Percentiles rank a stretch among this genome's conserved stretches.
Conservation (phyloP, 2,888 invertebrate genomes). For the Aspidiotus destructor region DNA sequence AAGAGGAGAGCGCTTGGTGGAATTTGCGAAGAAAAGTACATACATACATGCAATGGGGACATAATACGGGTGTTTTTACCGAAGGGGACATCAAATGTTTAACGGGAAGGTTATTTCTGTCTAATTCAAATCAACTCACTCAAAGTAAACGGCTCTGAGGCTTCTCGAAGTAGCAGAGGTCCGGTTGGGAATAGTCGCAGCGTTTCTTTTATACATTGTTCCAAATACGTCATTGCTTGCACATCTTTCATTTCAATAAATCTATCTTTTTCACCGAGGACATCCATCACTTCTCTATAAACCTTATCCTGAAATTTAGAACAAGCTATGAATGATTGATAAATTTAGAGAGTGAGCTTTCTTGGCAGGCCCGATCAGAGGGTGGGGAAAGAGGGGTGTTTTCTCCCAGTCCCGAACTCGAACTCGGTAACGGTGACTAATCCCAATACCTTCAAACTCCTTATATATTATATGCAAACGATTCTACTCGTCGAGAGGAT, state of each 20-base stretch:
- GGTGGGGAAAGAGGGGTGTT: too few relatives aligned
- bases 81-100: too few relatives aligned
- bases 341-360: neutral
- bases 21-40: too few relatives aligned
- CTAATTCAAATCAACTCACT: constrained; percentile 30
- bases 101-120: too few relatives aligned
- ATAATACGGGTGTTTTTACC: too few relatives aligned
- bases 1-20: too few relatives aligned
- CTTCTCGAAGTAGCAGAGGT: constrained; percentile 36
- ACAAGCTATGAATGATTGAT: neutral
- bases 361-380: too few relatives aligned
- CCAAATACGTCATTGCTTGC: constrained; percentile 38
- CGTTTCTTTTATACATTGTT: constrained; percentile 36
- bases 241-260: constrained; percentile 44
- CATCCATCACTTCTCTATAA: constrained; percentile 35
- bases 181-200: constrained; percentile 36
- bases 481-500: too few relatives aligned
- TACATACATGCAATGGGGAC: too few relatives aligned
- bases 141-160: constrained; percentile 36
- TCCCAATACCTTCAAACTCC: too few relatives aligned
- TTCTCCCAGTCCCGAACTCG: constrained; percentile 39
- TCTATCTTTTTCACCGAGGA: constrained; percentile 36
- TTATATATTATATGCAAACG: too few relatives aligned
- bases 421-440: too few relatives aligned
- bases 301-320: constrained; percentile 35